phyloP scores from a whole-genome alignment of 1,140 invertebrate species.

The Drosophila asahinai region DNA sequence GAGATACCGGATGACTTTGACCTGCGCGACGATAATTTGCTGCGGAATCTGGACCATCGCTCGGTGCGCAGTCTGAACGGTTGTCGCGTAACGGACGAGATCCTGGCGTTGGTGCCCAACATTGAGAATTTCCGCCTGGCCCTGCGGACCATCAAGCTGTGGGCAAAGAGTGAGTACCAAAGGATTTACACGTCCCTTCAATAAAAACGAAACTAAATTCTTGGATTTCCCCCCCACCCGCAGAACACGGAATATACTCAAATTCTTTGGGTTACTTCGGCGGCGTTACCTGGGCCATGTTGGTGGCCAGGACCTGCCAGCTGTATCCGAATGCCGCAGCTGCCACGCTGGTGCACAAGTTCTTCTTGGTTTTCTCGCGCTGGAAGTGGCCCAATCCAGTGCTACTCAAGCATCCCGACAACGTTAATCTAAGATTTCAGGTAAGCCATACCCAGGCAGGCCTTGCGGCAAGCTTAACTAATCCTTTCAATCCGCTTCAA shows the following conservation, averaged over 20 bases:
- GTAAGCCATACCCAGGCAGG: constrained; percentile 85
- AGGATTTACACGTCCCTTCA: neutral
- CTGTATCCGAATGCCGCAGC: constrained; percentile 98
- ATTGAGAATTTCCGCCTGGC: constrained; percentile 97
- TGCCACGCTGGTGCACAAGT: constrained; percentile 98
- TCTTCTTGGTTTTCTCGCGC: constrained; percentile 98
- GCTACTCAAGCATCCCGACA: constrained; percentile 95
- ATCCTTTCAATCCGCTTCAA: constrained; percentile 10
- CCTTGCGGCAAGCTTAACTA: neutral
- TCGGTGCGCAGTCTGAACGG: constrained; percentile 99
- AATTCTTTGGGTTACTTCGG: constrained; percentile 99
- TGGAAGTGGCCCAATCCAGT: constrained; percentile 99
- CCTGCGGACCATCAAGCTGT: constrained; percentile 97
- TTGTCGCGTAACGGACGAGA: constrained; percentile 99
- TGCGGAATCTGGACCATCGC: constrained; percentile 98
- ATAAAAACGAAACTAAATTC: neutral
- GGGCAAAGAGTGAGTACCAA: constrained; percentile 96
- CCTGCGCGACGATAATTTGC: constrained; percentile 94
- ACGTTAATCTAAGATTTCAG: constrained; percentile 94
- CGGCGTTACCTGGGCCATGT: constrained; percentile 99
- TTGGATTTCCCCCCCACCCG: neutral
- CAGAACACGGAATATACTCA: constrained; percentile 98
- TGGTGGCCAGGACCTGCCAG: constrained; percentile 99
- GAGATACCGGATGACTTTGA: constrained; percentile 95
- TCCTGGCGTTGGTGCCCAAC: constrained; percentile 97